Conservation (phyloP, 1,140 invertebrate species). For the Elysia chlorotica region DNA sequence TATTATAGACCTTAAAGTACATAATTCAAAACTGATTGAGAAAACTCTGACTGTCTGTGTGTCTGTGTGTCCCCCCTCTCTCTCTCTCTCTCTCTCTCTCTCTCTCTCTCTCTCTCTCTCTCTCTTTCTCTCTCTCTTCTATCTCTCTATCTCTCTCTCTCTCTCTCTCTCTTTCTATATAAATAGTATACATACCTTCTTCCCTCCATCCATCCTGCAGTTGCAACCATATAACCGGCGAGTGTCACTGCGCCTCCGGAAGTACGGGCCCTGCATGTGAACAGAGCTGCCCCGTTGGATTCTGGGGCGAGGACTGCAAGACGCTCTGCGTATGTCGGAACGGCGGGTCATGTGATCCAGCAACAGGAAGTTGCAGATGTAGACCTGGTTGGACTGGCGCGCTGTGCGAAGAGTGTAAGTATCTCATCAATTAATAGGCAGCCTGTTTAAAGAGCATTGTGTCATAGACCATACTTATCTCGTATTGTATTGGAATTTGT, state of each 20-base stretch:
- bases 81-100: conserved; percentile 66
- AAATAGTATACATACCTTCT: conserved; percentile 66
- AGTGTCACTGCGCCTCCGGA: conserved; percentile 86
- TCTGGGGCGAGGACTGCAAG: conserved; percentile 46
- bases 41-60: too few relatives aligned
- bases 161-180: not conserved
- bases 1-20: too few relatives aligned
- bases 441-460: too few relatives aligned
- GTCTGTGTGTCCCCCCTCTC: too few relatives aligned
- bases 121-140: not conserved
- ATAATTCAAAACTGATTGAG: too few relatives aligned
- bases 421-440: too few relatives aligned
- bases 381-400: conserved; percentile 76
- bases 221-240: conserved; percentile 72
- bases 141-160: not conserved
- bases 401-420: conserved; percentile 58
- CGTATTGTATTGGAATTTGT: too few relatives aligned
- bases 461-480: too few relatives aligned
- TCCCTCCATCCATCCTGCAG: conserved; percentile 68
- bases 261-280: conserved; percentile 61
- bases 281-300: conserved; percentile 37
- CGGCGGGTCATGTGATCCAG: conserved; percentile 79
- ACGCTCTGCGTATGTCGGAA: conserved; percentile 49
- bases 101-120: not conserved
- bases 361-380: conserved; percentile 80